Percentiles rank a stretch among this genome's conserved stretches.
These are phyloP conservation scores for Ornithoptera priamus DNA, from an alignment of 2,888 invertebrate genomes.

Conservation along the genomic window DNA sequence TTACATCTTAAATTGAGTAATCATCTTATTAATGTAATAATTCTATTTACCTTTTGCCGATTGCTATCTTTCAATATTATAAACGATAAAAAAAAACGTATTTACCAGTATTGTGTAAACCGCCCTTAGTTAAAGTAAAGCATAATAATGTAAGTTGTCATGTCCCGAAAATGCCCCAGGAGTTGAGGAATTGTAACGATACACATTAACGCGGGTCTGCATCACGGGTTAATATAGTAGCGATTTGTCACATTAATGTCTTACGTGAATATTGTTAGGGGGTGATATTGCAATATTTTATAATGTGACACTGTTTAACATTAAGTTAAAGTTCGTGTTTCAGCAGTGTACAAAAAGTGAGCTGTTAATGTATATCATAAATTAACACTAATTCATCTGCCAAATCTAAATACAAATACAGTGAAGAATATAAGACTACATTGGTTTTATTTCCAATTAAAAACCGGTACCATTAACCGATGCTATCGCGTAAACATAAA, in stretches of 20 bases:
- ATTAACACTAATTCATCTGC: too few species aligned
- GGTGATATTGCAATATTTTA: not conserved
- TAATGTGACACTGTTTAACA: not conserved
- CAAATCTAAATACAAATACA: too few species aligned
- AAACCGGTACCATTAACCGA: not conserved
- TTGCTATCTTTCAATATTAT: too few species aligned
- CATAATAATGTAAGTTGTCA: constrained; percentile 23
- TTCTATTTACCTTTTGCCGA: too few species aligned
- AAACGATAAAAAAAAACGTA: too few species aligned
- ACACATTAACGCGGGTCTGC: constrained; percentile 24
- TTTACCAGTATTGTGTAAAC: not conserved
- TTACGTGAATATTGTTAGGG: constrained; percentile 17
- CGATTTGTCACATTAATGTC: constrained; percentile 32
- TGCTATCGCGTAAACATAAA: constrained; percentile 5
- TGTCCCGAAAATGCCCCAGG: constrained; percentile 12
- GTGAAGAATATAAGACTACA: too few species aligned
- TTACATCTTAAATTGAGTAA: too few species aligned
- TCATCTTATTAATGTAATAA: too few species aligned
- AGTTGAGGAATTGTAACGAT: constrained; percentile 9
- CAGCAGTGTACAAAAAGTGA: too few species aligned
- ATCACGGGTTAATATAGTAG: constrained; percentile 31
- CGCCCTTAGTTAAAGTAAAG: constrained; percentile 15
- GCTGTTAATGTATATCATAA: too few species aligned
- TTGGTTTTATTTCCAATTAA: not conserved
- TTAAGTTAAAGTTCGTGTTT: too few species aligned